Conservation (phyloP, 2,113 vertebrate species). For the Microcebus ravelobensis region DNA sequence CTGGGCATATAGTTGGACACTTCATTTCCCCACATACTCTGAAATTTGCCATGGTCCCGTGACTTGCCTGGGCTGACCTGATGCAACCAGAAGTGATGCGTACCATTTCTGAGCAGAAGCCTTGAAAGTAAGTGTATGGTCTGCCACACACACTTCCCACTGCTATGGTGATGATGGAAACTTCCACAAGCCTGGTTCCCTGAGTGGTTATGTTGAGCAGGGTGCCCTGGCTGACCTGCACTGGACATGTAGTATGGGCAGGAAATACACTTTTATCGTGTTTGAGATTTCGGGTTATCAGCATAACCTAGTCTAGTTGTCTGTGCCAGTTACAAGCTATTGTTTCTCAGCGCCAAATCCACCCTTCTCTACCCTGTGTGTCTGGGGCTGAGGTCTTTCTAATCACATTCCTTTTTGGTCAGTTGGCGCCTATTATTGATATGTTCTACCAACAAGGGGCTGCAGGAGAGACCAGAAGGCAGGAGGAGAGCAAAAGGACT, state of each 20-base stretch:
- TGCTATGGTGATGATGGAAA: not conserved
- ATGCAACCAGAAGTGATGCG: not conserved
- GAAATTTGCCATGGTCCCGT: not conserved
- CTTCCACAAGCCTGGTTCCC: not conserved
- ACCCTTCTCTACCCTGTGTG: not conserved
- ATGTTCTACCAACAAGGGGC: not conserved
- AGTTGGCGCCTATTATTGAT: not conserved
- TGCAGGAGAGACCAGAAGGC: not conserved
- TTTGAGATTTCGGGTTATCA: not conserved
- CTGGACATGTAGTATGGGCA: not conserved
- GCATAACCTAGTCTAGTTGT: not conserved
- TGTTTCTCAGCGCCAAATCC: not conserved
- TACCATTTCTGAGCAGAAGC: not conserved
- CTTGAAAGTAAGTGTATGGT: not conserved
- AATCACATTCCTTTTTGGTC: not conserved
- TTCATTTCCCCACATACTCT: not conserved
- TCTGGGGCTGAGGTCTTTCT: not conserved
- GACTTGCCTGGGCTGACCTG: not conserved
- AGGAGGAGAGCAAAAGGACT: not conserved
- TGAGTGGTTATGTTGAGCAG: not conserved
- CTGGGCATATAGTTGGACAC: not conserved
- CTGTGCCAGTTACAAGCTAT: not conserved
- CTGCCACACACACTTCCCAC: not conserved
- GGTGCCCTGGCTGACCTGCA: not conserved
- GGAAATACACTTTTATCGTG: not conserved